These are phyloP conservation scores for Motacilla alba DNA, from an alignment of 2,113 vertebrate genomes.

Conservation along the genomic window DNA sequence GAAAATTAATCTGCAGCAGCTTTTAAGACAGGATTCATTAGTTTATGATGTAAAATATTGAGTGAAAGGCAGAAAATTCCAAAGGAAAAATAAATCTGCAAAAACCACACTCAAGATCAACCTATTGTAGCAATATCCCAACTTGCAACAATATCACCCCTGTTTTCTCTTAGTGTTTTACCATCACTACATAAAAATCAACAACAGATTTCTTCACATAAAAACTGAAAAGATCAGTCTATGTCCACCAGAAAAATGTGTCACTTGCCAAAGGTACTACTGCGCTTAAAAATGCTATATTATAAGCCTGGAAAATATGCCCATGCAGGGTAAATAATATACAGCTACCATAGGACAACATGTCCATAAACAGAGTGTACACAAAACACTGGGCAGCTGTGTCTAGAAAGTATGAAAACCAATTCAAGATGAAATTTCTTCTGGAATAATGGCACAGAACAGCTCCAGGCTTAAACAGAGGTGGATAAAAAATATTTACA, in stretches of 20 bases:
- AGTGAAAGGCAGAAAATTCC: background rate
- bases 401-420: background rate
- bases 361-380: background rate
- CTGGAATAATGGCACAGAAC: background rate
- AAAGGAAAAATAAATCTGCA: background rate
- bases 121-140: background rate
- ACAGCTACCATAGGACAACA: background rate
- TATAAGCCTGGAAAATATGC: background rate
- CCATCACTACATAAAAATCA: background rate
- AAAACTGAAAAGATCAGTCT: background rate
- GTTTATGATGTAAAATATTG: background rate
- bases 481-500: background rate
- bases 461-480: background rate
- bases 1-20: background rate
- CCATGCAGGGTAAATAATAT: background rate
- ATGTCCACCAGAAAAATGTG: background rate
- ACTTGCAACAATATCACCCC: background rate
- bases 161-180: background rate
- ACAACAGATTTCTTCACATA: background rate
- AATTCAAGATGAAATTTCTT: background rate
- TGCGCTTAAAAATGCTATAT: background rate
- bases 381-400: background rate
- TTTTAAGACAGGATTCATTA: background rate
- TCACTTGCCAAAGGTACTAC: background rate
- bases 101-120: background rate